Percentiles rank a stretch among this genome's conserved stretches.
phyloP scores from a whole-genome alignment of 2,113 vertebrate species.

The Eptesicus fuscus region DNA sequence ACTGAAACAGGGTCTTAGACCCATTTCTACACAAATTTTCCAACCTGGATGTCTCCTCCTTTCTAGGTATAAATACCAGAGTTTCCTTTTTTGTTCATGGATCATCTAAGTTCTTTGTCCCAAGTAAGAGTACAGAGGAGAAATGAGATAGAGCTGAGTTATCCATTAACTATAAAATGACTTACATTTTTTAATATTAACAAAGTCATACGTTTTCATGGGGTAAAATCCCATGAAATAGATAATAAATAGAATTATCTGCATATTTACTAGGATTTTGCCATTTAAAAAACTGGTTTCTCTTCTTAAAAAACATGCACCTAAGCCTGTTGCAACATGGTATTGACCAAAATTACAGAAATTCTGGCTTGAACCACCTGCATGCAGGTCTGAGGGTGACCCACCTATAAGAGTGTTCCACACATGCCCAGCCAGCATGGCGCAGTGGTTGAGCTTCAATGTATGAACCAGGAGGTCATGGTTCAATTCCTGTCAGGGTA shows the following conservation, averaged over 20 bases:
- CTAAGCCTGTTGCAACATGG: not conserved
- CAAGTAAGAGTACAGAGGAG: not conserved
- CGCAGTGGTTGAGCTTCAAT: too few relatives aligned
- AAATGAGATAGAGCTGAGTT: not conserved
- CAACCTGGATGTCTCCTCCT: not conserved
- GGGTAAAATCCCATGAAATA: too few relatives aligned
- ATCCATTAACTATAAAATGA: not conserved
- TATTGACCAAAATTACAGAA: not conserved
- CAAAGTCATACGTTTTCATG: not conserved
- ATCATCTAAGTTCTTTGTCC: not conserved
- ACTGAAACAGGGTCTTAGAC: not conserved
- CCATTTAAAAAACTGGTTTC: not conserved
- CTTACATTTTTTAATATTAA: not conserved
- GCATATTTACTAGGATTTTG: not conserved
- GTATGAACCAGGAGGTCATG: too few relatives aligned
- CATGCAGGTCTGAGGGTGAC: not conserved
- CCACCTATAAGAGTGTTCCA: not conserved
- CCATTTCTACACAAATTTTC: not conserved
- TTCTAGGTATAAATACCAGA: not conserved
- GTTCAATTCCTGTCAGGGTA: too few relatives aligned
- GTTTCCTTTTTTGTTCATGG: not conserved
- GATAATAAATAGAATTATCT: not conserved
- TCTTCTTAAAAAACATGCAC: not conserved
- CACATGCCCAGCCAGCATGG: not conserved
- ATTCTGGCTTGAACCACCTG: not conserved